These are phyloP conservation scores for Mamestra configurata DNA, from an alignment of 1,140 invertebrate species.

Conservation along the genomic window DNA sequence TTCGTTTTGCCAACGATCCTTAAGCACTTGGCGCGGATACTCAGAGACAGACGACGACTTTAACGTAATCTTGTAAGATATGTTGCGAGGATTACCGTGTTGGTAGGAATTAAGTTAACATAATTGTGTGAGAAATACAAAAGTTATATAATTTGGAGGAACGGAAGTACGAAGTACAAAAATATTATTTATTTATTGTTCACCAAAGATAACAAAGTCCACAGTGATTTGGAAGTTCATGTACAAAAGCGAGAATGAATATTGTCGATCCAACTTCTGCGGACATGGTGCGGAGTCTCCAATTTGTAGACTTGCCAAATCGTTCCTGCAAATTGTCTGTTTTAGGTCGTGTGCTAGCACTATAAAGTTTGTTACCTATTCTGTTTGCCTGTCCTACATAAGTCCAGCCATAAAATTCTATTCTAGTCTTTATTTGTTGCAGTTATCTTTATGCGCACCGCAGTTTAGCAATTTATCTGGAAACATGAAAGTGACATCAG, in stretches of 20 bases:
- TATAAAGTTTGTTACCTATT: background rate
- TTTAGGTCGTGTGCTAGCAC: constrained; percentile 1
- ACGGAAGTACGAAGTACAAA: no score
- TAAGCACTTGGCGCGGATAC: constrained; percentile 5
- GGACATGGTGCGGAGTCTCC: background rate
- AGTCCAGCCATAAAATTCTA: background rate
- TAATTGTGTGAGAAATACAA: no score
- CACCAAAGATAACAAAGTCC: no score
- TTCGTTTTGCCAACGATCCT: constrained; percentile 5
- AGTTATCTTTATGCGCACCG: constrained; percentile 1
- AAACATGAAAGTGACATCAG: constrained; percentile 13
- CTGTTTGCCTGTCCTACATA: background rate
- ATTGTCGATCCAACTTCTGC: background rate
- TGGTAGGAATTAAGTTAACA: background rate
- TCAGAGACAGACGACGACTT: constrained; percentile 10
- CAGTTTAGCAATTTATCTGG: background rate
- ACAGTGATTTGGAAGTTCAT: no score
- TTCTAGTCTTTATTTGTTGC: background rate
- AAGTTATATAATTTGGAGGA: no score
- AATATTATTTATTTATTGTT: no score
- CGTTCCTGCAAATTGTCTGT: constrained; percentile 21
- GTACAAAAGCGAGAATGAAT: no score
- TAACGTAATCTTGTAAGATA: constrained; percentile 15
- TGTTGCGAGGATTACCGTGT: background rate
- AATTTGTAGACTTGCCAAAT: constrained; percentile 17